Evolutionary conservation across 2,888 invertebrate genomes (phyloP).

Genomic region (Philhelius pedissequus): DNA sequence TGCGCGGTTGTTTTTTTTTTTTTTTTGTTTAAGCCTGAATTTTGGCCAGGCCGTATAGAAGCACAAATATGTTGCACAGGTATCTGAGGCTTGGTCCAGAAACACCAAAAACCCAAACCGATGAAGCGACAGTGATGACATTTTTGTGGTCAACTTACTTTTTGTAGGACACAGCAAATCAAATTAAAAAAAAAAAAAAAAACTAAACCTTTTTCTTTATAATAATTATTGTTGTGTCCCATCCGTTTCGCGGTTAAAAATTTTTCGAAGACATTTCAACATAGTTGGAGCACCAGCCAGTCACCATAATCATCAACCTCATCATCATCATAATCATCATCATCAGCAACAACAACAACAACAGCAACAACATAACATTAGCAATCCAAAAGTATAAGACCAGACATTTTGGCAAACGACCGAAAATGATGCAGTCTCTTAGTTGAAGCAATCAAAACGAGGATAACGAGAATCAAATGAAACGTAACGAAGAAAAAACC

Average conservation of each 20-base stretch:
- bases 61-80: conserved; percentile 68
- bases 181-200: background rate
- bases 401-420: conserved; percentile 66
- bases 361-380: too few species aligned
- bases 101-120: conserved; percentile 69
- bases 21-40: conserved; percentile 45
- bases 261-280: conserved; percentile 48
- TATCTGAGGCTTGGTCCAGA: conserved; percentile 55
- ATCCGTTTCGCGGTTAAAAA: conserved; percentile 66
- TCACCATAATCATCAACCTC: conserved; percentile 12
- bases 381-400: conserved; percentile 43
- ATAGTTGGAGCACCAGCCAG: conserved; percentile 49
- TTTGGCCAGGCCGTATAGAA: conserved; percentile 34
- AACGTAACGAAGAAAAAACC: conserved; percentile 33
- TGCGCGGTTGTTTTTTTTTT: conserved; percentile 34
- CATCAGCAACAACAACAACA: conserved; percentile 4
- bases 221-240: conserved; percentile 61
- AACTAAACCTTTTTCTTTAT: conserved; percentile 23
- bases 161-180: background rate
- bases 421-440: conserved; percentile 41
- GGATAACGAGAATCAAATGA: conserved; percentile 63
- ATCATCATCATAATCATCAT: background rate
- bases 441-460: conserved; percentile 47
- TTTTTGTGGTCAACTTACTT: conserved; percentile 75
- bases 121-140: conserved; percentile 77